Evolutionary conservation across 1,140 invertebrate genomes (phyloP).

Genomic region (Phortica variegata): DNA sequence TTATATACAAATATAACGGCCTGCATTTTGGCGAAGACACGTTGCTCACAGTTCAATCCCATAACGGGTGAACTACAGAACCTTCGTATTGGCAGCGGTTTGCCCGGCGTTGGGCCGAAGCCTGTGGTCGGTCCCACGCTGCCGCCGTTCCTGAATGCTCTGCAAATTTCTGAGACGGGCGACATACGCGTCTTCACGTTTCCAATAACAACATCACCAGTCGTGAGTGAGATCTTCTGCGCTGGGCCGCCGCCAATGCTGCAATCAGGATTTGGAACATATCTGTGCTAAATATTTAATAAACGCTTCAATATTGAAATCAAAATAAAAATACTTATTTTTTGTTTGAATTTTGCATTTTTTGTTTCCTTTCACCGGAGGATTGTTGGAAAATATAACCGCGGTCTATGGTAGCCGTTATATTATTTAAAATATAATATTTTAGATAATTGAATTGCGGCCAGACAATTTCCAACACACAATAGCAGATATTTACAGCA

Average conservation of each 20-base stretch:
- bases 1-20: conserved; percentile 63
- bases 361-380: no score
- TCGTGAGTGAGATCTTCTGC: conserved; percentile 41
- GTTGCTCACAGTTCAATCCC: conserved; percentile 61
- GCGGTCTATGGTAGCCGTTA: no score
- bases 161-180: conserved; percentile 60
- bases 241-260: conserved; percentile 35
- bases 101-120: conserved; percentile 30
- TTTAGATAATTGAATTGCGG: no score
- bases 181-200: conserved; percentile 60
- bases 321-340: no score
- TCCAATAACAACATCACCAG: conserved; percentile 36
- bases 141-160: conserved; percentile 52
- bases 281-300: conserved; percentile 14
- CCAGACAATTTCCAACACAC: no score
- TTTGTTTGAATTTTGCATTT: no score
- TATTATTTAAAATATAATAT: no score
- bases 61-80: conserved; percentile 62
- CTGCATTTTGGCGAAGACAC: conserved; percentile 60
- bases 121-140: background rate
- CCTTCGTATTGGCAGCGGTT: background rate
- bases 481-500: no score
- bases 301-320: no score
- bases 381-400: no score
- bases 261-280: conserved; percentile 28